Base-by-base conservation (phyloP, 2,888 invertebrate genomes). In the Thymelicus acteon region DNA sequence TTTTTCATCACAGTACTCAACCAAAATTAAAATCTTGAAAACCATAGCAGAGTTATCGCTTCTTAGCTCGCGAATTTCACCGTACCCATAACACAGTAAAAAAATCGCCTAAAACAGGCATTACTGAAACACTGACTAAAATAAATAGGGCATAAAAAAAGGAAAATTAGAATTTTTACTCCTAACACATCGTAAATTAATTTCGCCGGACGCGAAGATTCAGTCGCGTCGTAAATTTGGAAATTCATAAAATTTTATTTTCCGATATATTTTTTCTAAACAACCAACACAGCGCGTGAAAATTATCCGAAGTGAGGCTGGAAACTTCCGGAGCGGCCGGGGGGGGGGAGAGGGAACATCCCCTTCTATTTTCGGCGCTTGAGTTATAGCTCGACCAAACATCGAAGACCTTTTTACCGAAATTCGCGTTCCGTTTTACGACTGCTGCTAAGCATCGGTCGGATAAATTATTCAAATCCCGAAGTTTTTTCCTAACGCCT, bases 401-500 rank as follows among this genome's bases (percentile, higher is more conserved):
- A 87, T 89, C 90, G 89, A 91, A 92, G 92, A 90, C 91, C 92
- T 90, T 91, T 80, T 91, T 92, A 88, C 91, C 83, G 88, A 91
- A 91, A 89, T 92, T 86, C 85, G 82, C 88, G 89, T 90, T 88
- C 80, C 87, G 85, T 89, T 93, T 93, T 92, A 92, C 90, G 91
- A 85, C 82, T 83, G 79, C 78, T 88, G 84, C 88, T 91, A 87
- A 92, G 88, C 88, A 86, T 83, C 77, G 85, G 86, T 83, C 79
- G 85, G 81, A 85, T 93, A 88, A 92, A 92, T 92, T 87, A 93
- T 93, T 92, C 88, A 92, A 78, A 73, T 58, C 52, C 58, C 19
- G 75, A 75, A 83, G 85, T 87, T 90, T 78, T 76, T 73, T 73
- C 74, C 72, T 77, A 80, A 78, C 81, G 79, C 81, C 76, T 82